phyloP scores from a whole-genome alignment of 2,113 vertebrate genomes.

The Raja brachyura region DNA sequence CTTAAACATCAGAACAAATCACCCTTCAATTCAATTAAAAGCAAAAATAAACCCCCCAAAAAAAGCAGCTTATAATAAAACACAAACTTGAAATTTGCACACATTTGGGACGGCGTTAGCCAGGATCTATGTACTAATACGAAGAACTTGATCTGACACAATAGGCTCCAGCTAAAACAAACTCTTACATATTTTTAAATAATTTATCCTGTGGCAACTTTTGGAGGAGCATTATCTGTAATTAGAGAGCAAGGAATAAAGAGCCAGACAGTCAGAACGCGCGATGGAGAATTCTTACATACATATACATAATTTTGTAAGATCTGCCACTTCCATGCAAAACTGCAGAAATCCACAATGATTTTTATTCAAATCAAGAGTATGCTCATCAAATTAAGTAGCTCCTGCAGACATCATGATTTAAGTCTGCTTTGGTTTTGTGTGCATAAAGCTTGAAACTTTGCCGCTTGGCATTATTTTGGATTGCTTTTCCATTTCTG shows the following conservation, averaged over 20 bases:
- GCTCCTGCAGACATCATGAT: constrained; percentile 15
- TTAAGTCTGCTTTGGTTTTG: constrained; percentile 9
- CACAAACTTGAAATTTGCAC: neutral
- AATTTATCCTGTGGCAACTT: constrained; percentile 27
- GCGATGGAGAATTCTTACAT: neutral
- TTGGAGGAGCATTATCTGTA: constrained; percentile 15
- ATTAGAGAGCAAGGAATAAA: constrained; percentile 19
- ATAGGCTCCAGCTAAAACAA: neutral
- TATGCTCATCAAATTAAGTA: constrained; percentile 19
- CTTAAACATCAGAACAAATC: constrained; percentile 52
- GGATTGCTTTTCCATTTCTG: neutral
- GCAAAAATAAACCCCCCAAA: neutral
- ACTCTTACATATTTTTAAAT: constrained; percentile 35
- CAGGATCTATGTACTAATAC: neutral
- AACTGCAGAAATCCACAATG: constrained; percentile 5
- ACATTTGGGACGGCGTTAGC: neutral
- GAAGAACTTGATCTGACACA: constrained; percentile 18
- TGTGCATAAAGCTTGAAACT: neutral
- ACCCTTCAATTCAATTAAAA: constrained; percentile 16
- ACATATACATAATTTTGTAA: constrained; percentile 34
- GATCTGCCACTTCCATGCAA: constrained; percentile 10
- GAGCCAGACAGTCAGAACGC: neutral
- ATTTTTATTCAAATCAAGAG: constrained; percentile 34
- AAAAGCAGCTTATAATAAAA: constrained; percentile 13
- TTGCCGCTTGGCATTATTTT: neutral